Base-by-base conservation (phyloP, 2,797 vertebrate species). In the Myiotriccus ornatus region DNA sequence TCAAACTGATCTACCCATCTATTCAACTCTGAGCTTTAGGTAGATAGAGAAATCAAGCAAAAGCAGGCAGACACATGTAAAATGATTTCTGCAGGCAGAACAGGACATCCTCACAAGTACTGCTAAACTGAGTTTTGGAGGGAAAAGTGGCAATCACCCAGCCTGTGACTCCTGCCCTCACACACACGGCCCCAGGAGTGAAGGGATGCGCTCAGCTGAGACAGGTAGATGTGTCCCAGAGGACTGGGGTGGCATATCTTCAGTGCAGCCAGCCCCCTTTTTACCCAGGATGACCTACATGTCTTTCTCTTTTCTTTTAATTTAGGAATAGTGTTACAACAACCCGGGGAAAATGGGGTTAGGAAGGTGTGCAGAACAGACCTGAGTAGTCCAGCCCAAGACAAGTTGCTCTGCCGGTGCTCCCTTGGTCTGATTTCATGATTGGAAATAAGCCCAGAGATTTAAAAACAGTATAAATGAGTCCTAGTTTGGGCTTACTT, bases 11-110 rank as follows among this genome's bases (percentile, higher is more conserved):
- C 93, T 84, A 57, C 25, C 49, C 50, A 67, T 90, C 80, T 88
- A 64, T 64, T 78, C 37, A 90, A 65, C 34, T 56, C 74, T 3
- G 3, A 74, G 80, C 55, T 94, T 59, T 30, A 91, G 59, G 55
- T 44, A 90, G 82, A 93, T 56, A 91, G 41, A 93, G 84, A 93
- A 96, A 90, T 91, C 79, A 94, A 88, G 52, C 62, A 82, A 88
- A 88, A 94, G 77, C 65, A 65, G 73, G 41, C 15, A 2, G 87
- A 93, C 12, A 35, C 43, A 69, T 67, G 59, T 46, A 46, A 96
- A 95, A 88, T 43, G 32, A 81, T 81, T 94, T 84, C 85, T 91
- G 63, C 50, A 90, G 89, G 79, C 73, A 89, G 56, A 91, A 44
- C n/a, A 92, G 46, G n/a, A 41, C 56, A 10, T 25, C 62, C 39